Conservation (phyloP, 2,113 vertebrate genomes). For the Solea solea region DNA sequence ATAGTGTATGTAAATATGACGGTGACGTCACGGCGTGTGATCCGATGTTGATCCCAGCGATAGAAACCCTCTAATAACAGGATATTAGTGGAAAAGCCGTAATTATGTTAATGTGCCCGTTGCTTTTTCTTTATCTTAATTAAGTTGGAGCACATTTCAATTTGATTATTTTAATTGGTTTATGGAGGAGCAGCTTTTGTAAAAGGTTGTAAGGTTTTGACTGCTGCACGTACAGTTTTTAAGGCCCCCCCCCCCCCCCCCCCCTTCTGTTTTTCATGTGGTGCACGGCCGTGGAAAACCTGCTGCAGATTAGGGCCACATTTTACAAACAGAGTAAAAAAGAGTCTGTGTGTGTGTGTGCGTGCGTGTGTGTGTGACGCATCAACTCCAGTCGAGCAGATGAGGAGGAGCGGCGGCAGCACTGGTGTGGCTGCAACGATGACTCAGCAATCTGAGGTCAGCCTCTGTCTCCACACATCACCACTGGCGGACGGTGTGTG, state of each 20-base stretch:
- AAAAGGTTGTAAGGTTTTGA: neutral
- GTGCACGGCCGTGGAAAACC: slow-evolving; percentile 66
- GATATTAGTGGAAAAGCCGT: slow-evolving; percentile 6
- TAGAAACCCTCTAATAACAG: slow-evolving; percentile 14
- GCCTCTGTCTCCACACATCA: slow-evolving; percentile 44
- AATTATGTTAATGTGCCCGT: neutral
- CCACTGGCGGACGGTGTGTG: slow-evolving; percentile 9
- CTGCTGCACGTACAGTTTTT: slow-evolving; percentile 8
- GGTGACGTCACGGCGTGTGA: neutral
- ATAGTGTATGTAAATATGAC: slow-evolving; percentile 3
- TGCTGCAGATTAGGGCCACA: slow-evolving; percentile 56
- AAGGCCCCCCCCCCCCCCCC: slow-evolving; percentile 22
- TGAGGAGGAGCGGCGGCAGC: slow-evolving; percentile 58
- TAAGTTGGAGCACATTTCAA: slow-evolving; percentile 7
- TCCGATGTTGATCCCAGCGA: neutral
- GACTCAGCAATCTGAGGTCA: slow-evolving; percentile 72
- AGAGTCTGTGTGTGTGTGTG: slow-evolving; percentile 12
- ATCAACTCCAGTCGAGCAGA: slow-evolving; percentile 55
- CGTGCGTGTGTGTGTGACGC: slow-evolving; percentile 46
- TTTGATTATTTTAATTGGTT: slow-evolving; percentile 3
- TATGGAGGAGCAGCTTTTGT: neutral
- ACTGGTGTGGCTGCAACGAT: slow-evolving; percentile 56
- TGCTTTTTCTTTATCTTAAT: neutral
- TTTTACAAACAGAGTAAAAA: slow-evolving; percentile 39
- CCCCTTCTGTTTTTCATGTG: slow-evolving; percentile 65